phyloP scores from a whole-genome alignment of 2,797 vertebrate genomes.

The Okamejei kenojei region DNA sequence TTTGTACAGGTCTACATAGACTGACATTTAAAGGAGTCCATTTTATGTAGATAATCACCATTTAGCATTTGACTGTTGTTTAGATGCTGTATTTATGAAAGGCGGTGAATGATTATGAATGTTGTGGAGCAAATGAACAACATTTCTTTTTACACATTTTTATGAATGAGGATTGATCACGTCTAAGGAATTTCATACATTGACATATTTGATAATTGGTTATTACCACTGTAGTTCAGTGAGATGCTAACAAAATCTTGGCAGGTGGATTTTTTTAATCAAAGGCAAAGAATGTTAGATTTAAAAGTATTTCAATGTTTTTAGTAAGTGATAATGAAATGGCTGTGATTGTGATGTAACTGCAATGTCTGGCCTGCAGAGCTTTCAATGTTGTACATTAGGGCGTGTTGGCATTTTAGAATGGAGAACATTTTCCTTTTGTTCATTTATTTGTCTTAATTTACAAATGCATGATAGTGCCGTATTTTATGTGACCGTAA shows the following conservation, averaged over 20 bases:
- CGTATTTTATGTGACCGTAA: background rate
- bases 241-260: background rate
- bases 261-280: background rate
- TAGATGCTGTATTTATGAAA: conserved; percentile 12
- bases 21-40: background rate
- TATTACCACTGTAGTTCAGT: background rate
- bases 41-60: background rate
- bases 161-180: background rate
- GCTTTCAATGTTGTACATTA: background rate
- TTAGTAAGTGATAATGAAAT: conserved; percentile 23
- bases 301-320: background rate
- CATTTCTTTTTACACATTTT: background rate
- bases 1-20: conserved; percentile 1
- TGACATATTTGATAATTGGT: conserved; percentile 10
- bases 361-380: conserved; percentile 11
- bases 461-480: background rate
- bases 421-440: background rate
- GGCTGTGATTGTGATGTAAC: background rate
- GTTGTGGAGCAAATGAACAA: background rate
- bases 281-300: background rate
- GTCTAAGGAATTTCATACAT: conserved; percentile 20
- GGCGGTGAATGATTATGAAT: background rate
- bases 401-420: background rate
- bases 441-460: background rate
- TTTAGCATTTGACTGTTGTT: background rate